These are phyloP conservation scores for Entosphenus tridentatus DNA, from an alignment of 2,113 vertebrate genomes.

Conservation along the genomic window DNA sequence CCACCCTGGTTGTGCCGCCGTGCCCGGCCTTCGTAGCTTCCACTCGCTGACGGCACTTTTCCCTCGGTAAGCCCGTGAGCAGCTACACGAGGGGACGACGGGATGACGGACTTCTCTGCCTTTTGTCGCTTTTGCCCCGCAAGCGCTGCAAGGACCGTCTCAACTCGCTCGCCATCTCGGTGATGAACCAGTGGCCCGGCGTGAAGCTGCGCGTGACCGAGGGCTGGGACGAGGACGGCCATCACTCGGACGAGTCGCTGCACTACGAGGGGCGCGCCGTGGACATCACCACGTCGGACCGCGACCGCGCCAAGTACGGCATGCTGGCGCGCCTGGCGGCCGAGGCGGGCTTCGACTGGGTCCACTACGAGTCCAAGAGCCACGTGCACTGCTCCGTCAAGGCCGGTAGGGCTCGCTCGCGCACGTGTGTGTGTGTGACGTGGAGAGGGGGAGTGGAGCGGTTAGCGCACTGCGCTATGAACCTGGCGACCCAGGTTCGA, in stretches of 20 bases:
- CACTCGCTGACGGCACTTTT: too few relatives aligned
- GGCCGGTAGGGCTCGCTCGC: not conserved
- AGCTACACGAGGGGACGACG: too few relatives aligned
- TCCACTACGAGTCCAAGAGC: slow-evolving; percentile 1
- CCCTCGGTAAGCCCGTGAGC: too few relatives aligned
- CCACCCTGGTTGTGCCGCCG: too few relatives aligned
- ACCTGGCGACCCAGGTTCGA: too few relatives aligned
- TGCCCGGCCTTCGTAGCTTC: too few relatives aligned
- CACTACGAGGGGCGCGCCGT: slow-evolving; percentile 4
- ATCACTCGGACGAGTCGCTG: not conserved
- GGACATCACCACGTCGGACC: slow-evolving; percentile 1
- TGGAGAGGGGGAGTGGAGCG: too few relatives aligned
- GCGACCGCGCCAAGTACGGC: slow-evolving; percentile 1
- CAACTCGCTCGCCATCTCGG: slow-evolving; percentile 2
- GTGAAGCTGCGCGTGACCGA: slow-evolving; percentile 6
- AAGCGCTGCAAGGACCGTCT: slow-evolving; percentile 8
- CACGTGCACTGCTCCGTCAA: slow-evolving; percentile 3
- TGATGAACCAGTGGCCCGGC: slow-evolving; percentile 5
- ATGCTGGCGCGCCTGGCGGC: not conserved
- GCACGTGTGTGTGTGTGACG: too few relatives aligned
- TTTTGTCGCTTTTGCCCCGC: not conserved
- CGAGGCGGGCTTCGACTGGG: slow-evolving; percentile 1
- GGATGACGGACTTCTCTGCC: too few relatives aligned
- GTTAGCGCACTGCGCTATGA: too few relatives aligned
- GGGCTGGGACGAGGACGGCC: slow-evolving; percentile 4